Base-by-base conservation (phyloP, 2,888 invertebrate species). In the Eilema griseolum region DNA sequence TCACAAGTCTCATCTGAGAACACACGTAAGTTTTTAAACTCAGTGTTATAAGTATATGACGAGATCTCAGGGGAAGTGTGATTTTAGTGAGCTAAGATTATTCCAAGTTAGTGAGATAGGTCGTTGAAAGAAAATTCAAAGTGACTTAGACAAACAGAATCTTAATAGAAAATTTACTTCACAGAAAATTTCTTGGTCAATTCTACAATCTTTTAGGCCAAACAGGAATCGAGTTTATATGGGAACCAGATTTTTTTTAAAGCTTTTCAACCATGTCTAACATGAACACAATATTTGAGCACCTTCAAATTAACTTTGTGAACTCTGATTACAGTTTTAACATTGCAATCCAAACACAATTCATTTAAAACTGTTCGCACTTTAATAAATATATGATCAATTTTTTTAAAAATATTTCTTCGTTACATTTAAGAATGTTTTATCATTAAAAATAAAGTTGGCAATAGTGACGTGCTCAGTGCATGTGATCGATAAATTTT, bases 11-110 rank as follows among this genome's bases (percentile, higher is more conserved):
- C 79, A 23, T 68, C 79, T 79, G 78, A 79, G 68, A 84, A 79
- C 69, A 86, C 85, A 89, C 75, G 91, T 91, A 91, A 92, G 92
- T 91, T 84, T 80, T 82, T 77, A 59, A 61, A 72, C 64, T 74
- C 66, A 69, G 76, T 81, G 72, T 78, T 71, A 66, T 73, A 69
- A 14, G 5, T 61, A 64, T 77, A 72, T 79, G 68, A 68, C 63
- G 71, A 68, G 64, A 60, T 61, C 72, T 76, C 77, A 67, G 69
- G 71, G 67, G 73, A 76, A 83, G 75, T 76, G 73, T 79, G 66
- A 69, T 72, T 74, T 67, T 69, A 61, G 33, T n/a, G n/a, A n/a
- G n/a, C n/a, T n/a, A n/a, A n/a, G n/a, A n/a, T n/a, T n/a, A n/a
- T n/a, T n/a, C n/a, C n/a, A n/a, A n/a, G n/a, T n/a, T n/a, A n/a